A percentile compares a stretch with the other conserved stretches of the same genome.
phyloP scores from a whole-genome alignment of 2,113 vertebrate genomes.

The Brachypodius melanocephalos region DNA sequence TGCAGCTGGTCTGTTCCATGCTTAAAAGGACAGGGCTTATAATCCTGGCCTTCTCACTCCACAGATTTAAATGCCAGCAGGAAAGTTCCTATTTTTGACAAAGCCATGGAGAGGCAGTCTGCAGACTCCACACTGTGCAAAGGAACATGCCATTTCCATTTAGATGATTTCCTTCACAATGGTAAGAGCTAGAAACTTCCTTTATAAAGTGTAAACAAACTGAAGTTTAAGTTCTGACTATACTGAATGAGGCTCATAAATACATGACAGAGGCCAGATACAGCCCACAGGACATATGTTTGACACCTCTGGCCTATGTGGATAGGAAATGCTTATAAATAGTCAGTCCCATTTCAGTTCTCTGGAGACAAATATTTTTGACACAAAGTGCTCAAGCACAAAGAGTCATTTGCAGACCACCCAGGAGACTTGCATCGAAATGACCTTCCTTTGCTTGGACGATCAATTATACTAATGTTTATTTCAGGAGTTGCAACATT shows the following conservation, averaged over 20 bases:
- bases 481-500: slow-evolving; percentile 3
- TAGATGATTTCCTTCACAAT: not conserved
- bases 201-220: not conserved
- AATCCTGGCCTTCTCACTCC: not conserved
- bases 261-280: slow-evolving; percentile 20
- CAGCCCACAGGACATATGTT: not conserved
- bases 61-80: not conserved
- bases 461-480: slow-evolving; percentile 18
- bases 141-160: not conserved
- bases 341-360: not conserved
- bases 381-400: not conserved
- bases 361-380: slow-evolving; percentile 15
- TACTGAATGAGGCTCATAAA: slow-evolving; percentile 27
- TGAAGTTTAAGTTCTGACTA: not conserved
- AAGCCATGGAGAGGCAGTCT: not conserved
- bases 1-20: not conserved
- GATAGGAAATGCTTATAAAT: slow-evolving; percentile 50
- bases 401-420: slow-evolving; percentile 25
- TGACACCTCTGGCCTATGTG: slow-evolving; percentile 8
- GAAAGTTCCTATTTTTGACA: not conserved
- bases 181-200: not conserved
- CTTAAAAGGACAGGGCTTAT: not conserved
- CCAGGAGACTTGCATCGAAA: not conserved
- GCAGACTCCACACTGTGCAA: not conserved
- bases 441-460: not conserved